These are phyloP conservation scores for Vireo griseus DNA, from an alignment of 2,797 vertebrate species.

Conservation along the genomic window DNA sequence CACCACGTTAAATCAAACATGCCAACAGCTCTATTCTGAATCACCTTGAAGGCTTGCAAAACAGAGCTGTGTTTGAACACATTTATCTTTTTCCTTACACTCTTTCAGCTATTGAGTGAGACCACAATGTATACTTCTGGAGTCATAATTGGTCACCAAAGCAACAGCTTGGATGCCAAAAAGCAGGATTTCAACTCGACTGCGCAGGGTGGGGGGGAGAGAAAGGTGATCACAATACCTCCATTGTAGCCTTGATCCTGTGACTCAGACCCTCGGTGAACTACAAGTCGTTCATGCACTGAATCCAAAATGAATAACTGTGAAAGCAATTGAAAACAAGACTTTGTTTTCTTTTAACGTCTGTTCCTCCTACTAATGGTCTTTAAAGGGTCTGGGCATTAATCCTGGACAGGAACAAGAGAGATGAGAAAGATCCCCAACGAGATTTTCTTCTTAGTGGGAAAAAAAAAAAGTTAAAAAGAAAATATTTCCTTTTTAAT, in stretches of 20 bases:
- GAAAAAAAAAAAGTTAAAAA: not conserved
- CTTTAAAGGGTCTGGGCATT: not conserved
- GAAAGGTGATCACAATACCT: constrained; percentile 56
- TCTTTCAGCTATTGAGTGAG: constrained; percentile 17
- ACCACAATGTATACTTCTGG: constrained; percentile 52
- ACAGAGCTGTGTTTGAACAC: constrained; percentile 33
- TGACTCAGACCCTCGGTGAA: not conserved
- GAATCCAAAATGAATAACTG: constrained; percentile 40
- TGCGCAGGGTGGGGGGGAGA: not conserved
- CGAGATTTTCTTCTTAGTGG: not conserved
- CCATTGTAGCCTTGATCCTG: constrained; percentile 43
- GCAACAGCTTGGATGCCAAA: constrained; percentile 53
- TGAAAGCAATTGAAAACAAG: constrained; percentile 14
- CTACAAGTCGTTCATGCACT: not conserved
- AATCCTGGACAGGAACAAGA: not conserved
- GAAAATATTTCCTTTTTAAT: not conserved
- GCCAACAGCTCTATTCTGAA: constrained; percentile 48
- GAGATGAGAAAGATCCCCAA: not conserved
- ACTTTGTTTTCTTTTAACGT: constrained; percentile 32
- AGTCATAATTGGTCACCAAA: constrained; percentile 53
- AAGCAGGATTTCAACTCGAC: constrained; percentile 49
- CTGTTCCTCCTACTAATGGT: not conserved
- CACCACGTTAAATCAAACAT: not conserved
- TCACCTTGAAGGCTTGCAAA: constrained; percentile 49
- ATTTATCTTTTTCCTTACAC: constrained; percentile 35